Evolutionary conservation across 2,113 vertebrate species (phyloP), one percentile per base, ranked within the genome.

Genomic region (Pseudois nayaur): DNA sequence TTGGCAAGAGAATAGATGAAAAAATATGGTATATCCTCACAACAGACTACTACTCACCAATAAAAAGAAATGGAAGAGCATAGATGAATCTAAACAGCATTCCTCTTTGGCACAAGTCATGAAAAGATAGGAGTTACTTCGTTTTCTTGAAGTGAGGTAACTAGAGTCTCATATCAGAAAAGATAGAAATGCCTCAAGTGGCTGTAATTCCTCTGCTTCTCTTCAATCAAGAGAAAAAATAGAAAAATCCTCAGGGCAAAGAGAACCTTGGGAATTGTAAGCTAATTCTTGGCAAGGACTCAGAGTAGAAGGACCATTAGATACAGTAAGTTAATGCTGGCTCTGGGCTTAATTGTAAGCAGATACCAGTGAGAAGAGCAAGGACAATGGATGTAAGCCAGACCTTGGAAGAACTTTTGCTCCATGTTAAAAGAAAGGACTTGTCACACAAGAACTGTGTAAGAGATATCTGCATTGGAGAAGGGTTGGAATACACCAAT

Each of bases 271-370:
- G 59, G 96, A 97, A 97, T 89, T 92, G 31, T 27, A 97, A 97
- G 67, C 88, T 95, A 90, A 95, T 62, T 96, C 97, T 92, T 97
- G 95, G 78, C 94, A 94, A 86, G 81, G 29, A 83, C 76, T 94
- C 91, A 33, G 67, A 97, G 59, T 45, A 93, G 48, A 92, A 90
- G 85, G 97, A 60, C 92, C 85, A 95, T 95, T 96, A 92, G 62
- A 67, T 78, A 95, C 7, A 2, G 97, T 97, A 97, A 98, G 95
- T 85, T 87, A 90, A 98, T 27, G 91, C 97, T 94, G 59, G 17
- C 17, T 21, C 88, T 15, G 29, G 67, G 89, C 91, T 98, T 97
- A 97, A 92, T 8, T 97, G 97, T 97, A 97, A 98, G 91, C 59
- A 78, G 91, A 98, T 59, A 97, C 93, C 40, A 57, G 33, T 55